Percentiles rank a stretch among this genome's conserved stretches.
Conservation (phyloP, 2,113 vertebrate species). For the Maccullochella peelii region DNA sequence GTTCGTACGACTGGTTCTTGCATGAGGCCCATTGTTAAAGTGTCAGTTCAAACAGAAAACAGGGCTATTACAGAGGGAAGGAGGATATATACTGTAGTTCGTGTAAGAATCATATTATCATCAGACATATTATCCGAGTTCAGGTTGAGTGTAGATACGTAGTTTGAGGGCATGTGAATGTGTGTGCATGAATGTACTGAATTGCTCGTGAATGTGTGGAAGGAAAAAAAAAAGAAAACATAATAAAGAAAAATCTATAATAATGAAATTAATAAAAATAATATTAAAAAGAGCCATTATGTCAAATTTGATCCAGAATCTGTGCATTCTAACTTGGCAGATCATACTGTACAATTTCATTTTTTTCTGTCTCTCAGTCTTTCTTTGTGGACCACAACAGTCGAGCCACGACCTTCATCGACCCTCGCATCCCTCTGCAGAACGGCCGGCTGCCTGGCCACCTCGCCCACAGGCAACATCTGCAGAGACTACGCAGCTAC, state of each 20-base stretch:
- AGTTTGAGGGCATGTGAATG: background rate
- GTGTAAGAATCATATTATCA: no score
- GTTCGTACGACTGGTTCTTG: no score
- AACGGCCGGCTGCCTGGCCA: constrained; percentile 93
- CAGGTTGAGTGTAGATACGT: no score
- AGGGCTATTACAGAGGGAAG: no score
- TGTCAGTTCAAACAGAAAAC: no score
- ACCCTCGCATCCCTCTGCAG: constrained; percentile 97
- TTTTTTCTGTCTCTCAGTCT: constrained; percentile 83
- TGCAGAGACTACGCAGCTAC: constrained; percentile 97
- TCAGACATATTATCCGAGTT: no score
- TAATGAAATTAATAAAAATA: background rate
- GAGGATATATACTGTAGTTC: no score
- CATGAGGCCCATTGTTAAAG: no score
- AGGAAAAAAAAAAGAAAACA: background rate
- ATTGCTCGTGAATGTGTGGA: background rate
- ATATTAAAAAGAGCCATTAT: background rate
- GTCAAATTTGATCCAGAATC: background rate
- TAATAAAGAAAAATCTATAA: background rate
- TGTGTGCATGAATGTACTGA: background rate
- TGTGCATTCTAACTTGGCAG: background rate
- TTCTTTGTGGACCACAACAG: constrained; percentile 99
- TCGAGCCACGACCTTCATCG: constrained; percentile 97
- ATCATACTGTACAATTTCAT: no score
- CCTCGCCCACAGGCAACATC: constrained; percentile 94